Conservation (phyloP, 1,140 invertebrate species). For the Aphis gossypii region DNA sequence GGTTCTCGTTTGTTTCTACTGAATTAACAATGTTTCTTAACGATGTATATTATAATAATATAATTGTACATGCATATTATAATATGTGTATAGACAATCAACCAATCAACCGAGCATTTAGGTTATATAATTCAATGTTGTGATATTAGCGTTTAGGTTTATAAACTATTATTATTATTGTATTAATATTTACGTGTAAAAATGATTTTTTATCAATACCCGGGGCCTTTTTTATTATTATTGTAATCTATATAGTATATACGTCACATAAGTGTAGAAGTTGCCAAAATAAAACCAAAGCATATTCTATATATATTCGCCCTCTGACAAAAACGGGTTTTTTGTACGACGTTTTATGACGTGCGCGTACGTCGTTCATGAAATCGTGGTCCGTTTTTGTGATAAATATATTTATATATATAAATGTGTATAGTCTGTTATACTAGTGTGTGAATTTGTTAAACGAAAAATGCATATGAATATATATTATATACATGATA, state of each 20-base stretch:
- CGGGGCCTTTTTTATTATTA: slow-evolving; percentile 5
- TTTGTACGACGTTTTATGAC: neutral
- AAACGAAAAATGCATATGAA: neutral
- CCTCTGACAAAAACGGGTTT: neutral
- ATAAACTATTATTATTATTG: neutral
- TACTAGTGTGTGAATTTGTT: slow-evolving; percentile 56
- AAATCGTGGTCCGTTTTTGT: slow-evolving; percentile 31
- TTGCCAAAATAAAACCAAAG: neutral
- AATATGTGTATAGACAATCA: slow-evolving; percentile 46
- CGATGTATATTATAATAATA: neutral
- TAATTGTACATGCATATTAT: neutral
- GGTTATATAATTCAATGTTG: slow-evolving; percentile 33
- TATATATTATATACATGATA: neutral
- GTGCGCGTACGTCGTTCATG: neutral
- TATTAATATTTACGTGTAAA: neutral
- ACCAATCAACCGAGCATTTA: slow-evolving; percentile 50
- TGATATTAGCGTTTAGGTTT: slow-evolving; percentile 51
- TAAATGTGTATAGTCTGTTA: slow-evolving; percentile 44
- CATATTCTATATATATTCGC: neutral
- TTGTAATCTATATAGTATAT: neutral
- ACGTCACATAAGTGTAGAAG: neutral
- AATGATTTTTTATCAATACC: slow-evolving; percentile 27
- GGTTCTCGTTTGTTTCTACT: neutral
- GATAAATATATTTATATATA: slow-evolving; percentile 35
- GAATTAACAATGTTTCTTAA: neutral